Conservation (phyloP, 2,888 invertebrate species). For the Tridacna gigas region DNA sequence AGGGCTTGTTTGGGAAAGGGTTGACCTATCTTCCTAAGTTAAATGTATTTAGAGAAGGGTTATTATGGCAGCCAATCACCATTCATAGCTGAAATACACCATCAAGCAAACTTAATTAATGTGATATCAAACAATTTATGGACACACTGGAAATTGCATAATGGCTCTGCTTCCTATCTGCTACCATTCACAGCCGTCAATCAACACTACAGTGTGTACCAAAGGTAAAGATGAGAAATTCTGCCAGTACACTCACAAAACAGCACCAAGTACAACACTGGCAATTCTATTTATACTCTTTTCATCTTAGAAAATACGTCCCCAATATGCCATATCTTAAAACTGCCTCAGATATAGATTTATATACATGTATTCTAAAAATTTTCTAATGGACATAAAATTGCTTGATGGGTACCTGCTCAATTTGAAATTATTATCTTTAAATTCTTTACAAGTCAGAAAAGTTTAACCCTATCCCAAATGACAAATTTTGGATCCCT, state of each 20-base stretch:
- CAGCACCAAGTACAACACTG: too few relatives aligned
- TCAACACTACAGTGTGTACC: conserved; percentile 4
- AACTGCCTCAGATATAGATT: too few relatives aligned
- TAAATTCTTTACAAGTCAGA: too few relatives aligned
- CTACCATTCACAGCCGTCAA: conserved; percentile 17
- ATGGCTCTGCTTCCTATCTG: conserved; percentile 11
- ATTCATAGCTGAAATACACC: conserved; percentile 1
- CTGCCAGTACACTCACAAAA: neutral
- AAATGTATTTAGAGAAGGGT: neutral
- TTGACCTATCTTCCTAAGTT: neutral
- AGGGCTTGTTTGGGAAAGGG: neutral
- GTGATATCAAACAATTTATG: conserved; percentile 26
- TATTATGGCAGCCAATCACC: neutral
- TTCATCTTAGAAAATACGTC: too few relatives aligned
- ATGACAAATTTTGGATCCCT: too few relatives aligned
- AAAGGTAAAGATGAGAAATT: neutral
- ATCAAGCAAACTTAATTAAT: conserved; percentile 20
- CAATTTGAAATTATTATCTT: too few relatives aligned
- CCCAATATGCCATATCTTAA: too few relatives aligned
- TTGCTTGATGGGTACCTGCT: too few relatives aligned
- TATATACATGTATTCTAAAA: too few relatives aligned
- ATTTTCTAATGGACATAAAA: too few relatives aligned
- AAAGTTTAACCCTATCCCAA: too few relatives aligned
- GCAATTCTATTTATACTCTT: too few relatives aligned
- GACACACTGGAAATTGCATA: conserved; percentile 13